These are phyloP conservation scores for Trichonephila clavipes DNA, from an alignment of 1,140 invertebrate species.

Conservation along the genomic window DNA sequence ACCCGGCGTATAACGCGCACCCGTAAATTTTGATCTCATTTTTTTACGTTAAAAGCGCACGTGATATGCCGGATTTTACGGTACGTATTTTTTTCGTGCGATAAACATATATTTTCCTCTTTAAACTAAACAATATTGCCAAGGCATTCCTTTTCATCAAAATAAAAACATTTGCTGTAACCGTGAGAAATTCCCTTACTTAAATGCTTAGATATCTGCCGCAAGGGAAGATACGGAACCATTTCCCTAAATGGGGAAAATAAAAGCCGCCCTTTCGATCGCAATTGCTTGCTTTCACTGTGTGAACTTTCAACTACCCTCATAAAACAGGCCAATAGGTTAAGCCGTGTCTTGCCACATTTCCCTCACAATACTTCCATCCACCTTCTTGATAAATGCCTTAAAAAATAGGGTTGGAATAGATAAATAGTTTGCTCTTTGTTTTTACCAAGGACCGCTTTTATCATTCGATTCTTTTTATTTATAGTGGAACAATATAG, in stretches of 20 bases:
- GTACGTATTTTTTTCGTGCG: no score
- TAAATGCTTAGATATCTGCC: not conserved
- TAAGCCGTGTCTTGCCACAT: not conserved
- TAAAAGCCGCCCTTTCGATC: constrained; percentile 15
- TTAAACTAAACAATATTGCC: not conserved
- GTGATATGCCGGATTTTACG: no score
- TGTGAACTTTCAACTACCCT: not conserved
- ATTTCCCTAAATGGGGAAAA: constrained; percentile 29
- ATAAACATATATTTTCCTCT: no score
- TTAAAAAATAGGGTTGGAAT: constrained; percentile 3
- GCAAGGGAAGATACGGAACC: not conserved
- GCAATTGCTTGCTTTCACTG: constrained; percentile 10
- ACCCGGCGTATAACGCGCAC: no score
- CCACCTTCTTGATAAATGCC: not conserved
- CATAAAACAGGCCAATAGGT: constrained; percentile 53
- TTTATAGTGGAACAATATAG: not conserved
- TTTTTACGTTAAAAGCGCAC: no score
- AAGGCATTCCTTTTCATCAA: not conserved
- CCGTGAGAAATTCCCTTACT: not conserved
- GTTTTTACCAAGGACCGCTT: not conserved
- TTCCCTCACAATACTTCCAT: not conserved
- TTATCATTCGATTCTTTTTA: not conserved
- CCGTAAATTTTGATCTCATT: no score
- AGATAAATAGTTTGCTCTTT: constrained; percentile 21
- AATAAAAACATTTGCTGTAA: not conserved